Evolutionary conservation across 2,888 invertebrate genomes (phyloP), one percentile per base, ranked within the genome.

Genomic region (Coleophora flavipennella): DNA sequence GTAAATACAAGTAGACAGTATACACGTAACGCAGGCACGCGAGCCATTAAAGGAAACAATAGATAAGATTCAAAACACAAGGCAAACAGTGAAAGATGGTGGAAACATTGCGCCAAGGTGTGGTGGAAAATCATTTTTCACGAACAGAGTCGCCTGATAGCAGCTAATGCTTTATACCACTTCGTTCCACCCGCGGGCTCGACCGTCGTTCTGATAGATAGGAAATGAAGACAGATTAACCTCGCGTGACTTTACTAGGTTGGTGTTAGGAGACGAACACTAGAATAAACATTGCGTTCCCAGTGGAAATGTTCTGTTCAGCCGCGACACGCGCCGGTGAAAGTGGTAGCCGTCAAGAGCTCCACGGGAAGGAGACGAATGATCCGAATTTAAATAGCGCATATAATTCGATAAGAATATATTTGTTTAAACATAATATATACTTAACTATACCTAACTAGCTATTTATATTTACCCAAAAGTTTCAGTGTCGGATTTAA

Each of bases 141-240:
- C 72, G 54, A 67, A 62, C 63, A 66, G 53, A 72, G 71, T 74
- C 70, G 71, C 65, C 70, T 69, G 80, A 78, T 83, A 76, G 67
- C 61, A 53, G 64, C 70, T 78, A 80, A 80, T 83, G 78, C 71
- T 71, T 77, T 71, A 70, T 59, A 59, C 58, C 52, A 56, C 39
- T 39, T 31, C 44, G 43, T 42, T 41, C 46, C 40, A 39, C 31
- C 32, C 39, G 38, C 49, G 45, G 46, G 41, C 49, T 47, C 45
- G 48, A 46, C 48, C 47, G 45, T 43, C 13, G 59, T 71, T 75
- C 70, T 76, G 79, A 83, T 81, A 81, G 84, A 83, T 79, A 81
- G 80, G 79, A 80, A 84, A 84, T 83, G 80, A 84, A 83, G 84
- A 84, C 74, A 68, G 78, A 83, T 84, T 81, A 78, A 67, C 69